Evolutionary conservation across 2,113 vertebrate genomes (phyloP).

Genomic region (Nematolebias whitei): DNA sequence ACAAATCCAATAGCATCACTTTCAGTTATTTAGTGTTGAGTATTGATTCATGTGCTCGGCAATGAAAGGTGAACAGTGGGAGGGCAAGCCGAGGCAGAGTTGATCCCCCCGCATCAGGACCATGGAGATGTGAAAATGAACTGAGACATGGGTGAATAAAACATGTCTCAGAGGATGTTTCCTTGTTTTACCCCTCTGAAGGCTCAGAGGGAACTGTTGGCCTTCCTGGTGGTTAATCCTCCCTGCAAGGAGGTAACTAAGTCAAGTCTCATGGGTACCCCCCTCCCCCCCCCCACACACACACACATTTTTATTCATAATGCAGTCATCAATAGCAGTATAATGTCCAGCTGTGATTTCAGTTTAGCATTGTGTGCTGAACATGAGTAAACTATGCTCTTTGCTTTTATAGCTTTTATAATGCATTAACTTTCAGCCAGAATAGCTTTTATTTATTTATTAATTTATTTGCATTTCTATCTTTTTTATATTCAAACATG

Average conservation of each 20-base stretch:
- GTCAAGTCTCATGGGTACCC: neutral
- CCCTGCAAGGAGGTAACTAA: slow-evolving; percentile 44
- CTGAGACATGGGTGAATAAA: slow-evolving; percentile 61
- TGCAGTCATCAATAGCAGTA: neutral
- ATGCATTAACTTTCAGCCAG: neutral
- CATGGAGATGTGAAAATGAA: slow-evolving; percentile 69
- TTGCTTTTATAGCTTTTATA: neutral
- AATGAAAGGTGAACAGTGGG: slow-evolving; percentile 49
- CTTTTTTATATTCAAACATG: neutral
- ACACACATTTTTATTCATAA: slow-evolving; percentile 19
- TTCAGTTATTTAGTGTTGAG: slow-evolving; percentile 12
- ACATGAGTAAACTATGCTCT: neutral
- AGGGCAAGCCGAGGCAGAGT: slow-evolving; percentile 34
- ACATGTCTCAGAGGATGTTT: slow-evolving; percentile 58
- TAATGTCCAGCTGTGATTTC: neutral
- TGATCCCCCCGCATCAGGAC: slow-evolving; percentile 51
- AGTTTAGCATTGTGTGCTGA: neutral
- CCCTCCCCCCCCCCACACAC: neutral
- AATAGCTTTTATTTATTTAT: too few relatives aligned
- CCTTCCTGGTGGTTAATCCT: slow-evolving; percentile 60
- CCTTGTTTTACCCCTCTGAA: slow-evolving; percentile 45
- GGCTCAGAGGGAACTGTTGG: slow-evolving; percentile 20
- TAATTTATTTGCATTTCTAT: neutral
- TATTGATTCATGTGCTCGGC: slow-evolving; percentile 46
- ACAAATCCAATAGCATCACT: slow-evolving; percentile 3